phyloP scores from a whole-genome alignment of 2,797 vertebrate genomes.

The Tympanoctomys barrerae region DNA sequence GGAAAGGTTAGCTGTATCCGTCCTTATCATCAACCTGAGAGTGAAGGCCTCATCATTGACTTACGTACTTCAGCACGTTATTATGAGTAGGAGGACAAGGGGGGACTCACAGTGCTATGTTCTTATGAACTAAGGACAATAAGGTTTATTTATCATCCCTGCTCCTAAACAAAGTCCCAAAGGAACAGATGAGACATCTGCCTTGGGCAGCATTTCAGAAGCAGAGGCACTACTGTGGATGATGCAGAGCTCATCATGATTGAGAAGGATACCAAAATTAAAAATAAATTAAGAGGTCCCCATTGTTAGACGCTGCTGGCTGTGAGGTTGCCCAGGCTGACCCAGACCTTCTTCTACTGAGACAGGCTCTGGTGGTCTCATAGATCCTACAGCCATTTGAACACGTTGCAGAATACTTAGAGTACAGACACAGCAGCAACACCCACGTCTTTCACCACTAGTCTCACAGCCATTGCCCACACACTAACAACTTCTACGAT shows the following conservation, averaged over 20 bases:
- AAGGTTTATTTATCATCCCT: neutral
- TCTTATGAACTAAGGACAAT: neutral
- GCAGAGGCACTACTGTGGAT: neutral
- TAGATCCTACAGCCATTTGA: neutral
- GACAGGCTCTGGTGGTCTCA: neutral
- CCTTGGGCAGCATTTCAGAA: constrained; percentile 18
- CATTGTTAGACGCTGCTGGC: neutral
- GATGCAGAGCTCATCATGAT: neutral
- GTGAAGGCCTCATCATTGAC: neutral
- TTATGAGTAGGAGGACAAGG: neutral
- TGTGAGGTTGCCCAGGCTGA: neutral
- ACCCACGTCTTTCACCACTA: accelerated
- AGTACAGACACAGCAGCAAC: neutral
- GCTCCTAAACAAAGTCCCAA: neutral
- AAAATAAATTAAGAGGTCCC: neutral
- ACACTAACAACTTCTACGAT: too few relatives aligned
- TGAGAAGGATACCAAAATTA: neutral
- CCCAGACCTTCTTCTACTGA: neutral
- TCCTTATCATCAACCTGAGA: constrained; percentile 53
- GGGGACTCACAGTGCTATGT: neutral
- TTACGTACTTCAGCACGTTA: neutral
- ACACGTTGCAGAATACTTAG: neutral
- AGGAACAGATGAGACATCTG: neutral
- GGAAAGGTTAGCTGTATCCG: neutral
- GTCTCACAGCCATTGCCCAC: neutral